These are phyloP conservation scores for Columba livia DNA, from an alignment of 2,113 vertebrate genomes.

Conservation along the genomic window DNA sequence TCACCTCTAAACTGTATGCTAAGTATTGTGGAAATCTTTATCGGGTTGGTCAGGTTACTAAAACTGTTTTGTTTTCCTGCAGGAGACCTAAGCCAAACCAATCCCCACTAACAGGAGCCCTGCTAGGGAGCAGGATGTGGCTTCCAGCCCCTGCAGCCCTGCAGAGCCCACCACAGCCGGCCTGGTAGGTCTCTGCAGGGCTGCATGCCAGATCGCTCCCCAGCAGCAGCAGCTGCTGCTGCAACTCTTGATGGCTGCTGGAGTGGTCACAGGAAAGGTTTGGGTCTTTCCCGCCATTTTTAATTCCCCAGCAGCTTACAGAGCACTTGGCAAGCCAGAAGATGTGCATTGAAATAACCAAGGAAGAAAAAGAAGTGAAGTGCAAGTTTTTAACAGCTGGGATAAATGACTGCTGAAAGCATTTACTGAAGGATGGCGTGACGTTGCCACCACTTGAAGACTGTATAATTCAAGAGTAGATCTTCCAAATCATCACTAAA, in stretches of 20 bases:
- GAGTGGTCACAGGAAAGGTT: background rate
- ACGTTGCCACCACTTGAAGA: background rate
- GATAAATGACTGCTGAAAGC: background rate
- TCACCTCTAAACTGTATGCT: conserved; percentile 36
- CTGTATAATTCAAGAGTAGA: background rate
- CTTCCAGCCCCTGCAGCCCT: background rate
- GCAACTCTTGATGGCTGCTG: background rate
- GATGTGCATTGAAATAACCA: background rate
- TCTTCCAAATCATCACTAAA: background rate
- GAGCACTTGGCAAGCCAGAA: background rate
- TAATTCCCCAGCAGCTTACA: background rate
- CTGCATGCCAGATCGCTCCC: fast-evolving
- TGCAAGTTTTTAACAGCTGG: background rate
- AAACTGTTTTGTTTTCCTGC: background rate
- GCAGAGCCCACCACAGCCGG: background rate
- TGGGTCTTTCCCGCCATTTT: background rate
- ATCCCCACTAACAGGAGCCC: background rate
- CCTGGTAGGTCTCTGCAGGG: background rate
- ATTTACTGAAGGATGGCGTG: background rate
- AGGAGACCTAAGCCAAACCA: background rate
- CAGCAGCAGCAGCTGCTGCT: background rate
- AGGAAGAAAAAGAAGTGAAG: background rate
- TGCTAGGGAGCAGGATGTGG: background rate
- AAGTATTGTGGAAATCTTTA: background rate
- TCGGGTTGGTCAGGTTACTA: background rate